phyloP scores from a whole-genome alignment of 2,797 vertebrate species.

The Martes flavigula region DNA sequence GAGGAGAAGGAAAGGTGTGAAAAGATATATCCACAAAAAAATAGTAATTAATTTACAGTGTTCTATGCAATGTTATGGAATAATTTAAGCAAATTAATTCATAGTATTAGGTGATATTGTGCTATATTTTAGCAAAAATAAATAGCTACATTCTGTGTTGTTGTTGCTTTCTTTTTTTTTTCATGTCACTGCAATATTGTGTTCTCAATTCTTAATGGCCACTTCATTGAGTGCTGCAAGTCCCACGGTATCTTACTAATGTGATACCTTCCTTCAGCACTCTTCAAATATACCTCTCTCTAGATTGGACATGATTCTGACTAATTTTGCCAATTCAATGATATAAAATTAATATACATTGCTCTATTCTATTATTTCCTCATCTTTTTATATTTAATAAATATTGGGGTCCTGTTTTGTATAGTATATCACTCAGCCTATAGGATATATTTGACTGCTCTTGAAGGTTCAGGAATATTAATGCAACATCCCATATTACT shows the following conservation, averaged over 20 bases:
- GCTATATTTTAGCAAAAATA: not conserved
- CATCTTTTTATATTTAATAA: not conserved
- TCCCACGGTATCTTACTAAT: not conserved
- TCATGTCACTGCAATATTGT: not conserved
- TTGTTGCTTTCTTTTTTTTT: too few species aligned
- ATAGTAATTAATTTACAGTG: not conserved
- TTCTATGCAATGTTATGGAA: not conserved
- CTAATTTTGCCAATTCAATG: not conserved
- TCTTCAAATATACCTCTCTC: not conserved
- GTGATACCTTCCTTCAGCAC: not conserved
- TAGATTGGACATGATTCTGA: not conserved
- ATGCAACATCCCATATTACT: not conserved
- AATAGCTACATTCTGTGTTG: not conserved
- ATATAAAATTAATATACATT: not conserved
- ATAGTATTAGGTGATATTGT: not conserved
- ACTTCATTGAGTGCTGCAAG: not conserved
- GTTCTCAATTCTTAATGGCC: not conserved
- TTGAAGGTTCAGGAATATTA: not conserved
- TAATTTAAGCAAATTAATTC: not conserved
- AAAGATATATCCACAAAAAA: not conserved
- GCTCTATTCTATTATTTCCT: not conserved
- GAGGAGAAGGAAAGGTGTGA: not conserved
- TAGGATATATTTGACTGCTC: not conserved
- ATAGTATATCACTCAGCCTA: rapidly evolving
- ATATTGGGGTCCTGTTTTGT: not conserved